Percentiles rank a stretch among this genome's conserved stretches.
phyloP scores from a whole-genome alignment of 1,140 invertebrate genomes.

The Tyrophagus putrescentiae region DNA sequence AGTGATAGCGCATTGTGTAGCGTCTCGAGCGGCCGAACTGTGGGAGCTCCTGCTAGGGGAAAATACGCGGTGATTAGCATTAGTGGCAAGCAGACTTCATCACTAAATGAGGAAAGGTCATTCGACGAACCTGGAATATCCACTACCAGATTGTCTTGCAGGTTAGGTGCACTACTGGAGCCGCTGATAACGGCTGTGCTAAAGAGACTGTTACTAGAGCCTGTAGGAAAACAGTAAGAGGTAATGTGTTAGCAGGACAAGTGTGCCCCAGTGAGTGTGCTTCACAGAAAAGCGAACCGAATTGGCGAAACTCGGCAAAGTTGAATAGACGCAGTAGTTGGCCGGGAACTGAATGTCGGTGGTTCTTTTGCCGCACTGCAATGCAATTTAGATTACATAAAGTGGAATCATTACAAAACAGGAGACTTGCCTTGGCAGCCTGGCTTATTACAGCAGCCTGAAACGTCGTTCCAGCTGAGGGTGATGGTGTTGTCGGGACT shows the following conservation, averaged over 20 bases:
- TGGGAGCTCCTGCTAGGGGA: slow-evolving; percentile 39
- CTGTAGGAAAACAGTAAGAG: slow-evolving; percentile 27
- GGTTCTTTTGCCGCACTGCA: slow-evolving; percentile 41
- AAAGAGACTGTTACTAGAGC: slow-evolving; percentile 63
- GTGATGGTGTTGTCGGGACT: slow-evolving; percentile 24
- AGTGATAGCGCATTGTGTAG: slow-evolving; percentile 85
- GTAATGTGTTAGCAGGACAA: slow-evolving; percentile 14
- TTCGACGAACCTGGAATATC: slow-evolving; percentile 21
- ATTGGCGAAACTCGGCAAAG: slow-evolving; percentile 28
- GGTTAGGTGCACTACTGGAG: slow-evolving; percentile 72
- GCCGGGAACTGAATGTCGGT: slow-evolving; percentile 80
- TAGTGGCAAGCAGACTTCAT: not conserved
- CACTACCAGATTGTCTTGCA: slow-evolving; percentile 56
- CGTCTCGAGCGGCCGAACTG: slow-evolving; percentile 82
- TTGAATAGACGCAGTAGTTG: slow-evolving; percentile 53
- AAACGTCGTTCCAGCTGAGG: slow-evolving; percentile 28
- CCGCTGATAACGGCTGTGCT: slow-evolving; percentile 85
- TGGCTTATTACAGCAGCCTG: slow-evolving; percentile 11
- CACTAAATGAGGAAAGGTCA: not conserved
- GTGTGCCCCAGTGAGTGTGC: no score
- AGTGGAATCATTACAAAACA: slow-evolving; percentile 7
- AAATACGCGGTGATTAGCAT: not conserved
- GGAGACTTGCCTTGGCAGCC: not conserved
- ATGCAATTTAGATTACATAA: slow-evolving; percentile 1
- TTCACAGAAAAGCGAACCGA: slow-evolving; percentile 34